Evolutionary conservation across 2,888 invertebrate genomes (phyloP), one percentile per base, ranked within the genome.

Genomic region (Oscheius sp.): DNA sequence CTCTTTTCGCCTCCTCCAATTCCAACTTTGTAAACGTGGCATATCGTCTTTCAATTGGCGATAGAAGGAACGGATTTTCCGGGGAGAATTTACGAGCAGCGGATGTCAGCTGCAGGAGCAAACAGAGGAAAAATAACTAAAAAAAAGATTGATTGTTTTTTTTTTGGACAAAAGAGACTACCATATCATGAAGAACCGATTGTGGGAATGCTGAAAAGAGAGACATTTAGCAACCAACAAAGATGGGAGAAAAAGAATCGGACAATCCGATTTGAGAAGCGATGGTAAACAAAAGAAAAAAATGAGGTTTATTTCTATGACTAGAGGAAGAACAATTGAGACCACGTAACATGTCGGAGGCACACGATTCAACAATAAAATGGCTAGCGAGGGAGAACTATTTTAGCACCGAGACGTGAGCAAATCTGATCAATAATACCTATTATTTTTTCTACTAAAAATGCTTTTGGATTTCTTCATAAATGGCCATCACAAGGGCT

Each of bases 391-490:
- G 20, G 20, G 42, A 12, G 20, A 42, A 42, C 42, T 29, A 29
- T 20, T 12, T 52, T 8, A 52, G 52, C 52, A 52, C 52, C 52
- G 52, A 52, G 52, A 29, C 8, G n/a, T n/a, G n/a, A n/a, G n/a
- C n/a, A n/a, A n/a, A n/a, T n/a, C n/a, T n/a, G n/a, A n/a, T n/a
- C n/a, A n/a, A n/a, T n/a, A n/a, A n/a, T n/a, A n/a, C n/a, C n/a
- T n/a, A n/a, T n/a, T n/a, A n/a, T n/a, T n/a, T 50, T 48, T 23
- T 5, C 48, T 25, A 48, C 20, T 48, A 76, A 17, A 78, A 50
- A 70, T 79, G 76, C 64, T 79, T 79, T 69, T 79, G 79, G 45
- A 79, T 75, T 34, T 79, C 79, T 61, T 79, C 75, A 61, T 79
- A 79, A 0, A 79, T 67, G 20, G 79, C 79, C 79, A 79, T 79